Evolutionary conservation across 2,888 invertebrate species (phyloP), one percentile per base, ranked within the genome.

Genomic region (Pogonocherus hispidulus): DNA sequence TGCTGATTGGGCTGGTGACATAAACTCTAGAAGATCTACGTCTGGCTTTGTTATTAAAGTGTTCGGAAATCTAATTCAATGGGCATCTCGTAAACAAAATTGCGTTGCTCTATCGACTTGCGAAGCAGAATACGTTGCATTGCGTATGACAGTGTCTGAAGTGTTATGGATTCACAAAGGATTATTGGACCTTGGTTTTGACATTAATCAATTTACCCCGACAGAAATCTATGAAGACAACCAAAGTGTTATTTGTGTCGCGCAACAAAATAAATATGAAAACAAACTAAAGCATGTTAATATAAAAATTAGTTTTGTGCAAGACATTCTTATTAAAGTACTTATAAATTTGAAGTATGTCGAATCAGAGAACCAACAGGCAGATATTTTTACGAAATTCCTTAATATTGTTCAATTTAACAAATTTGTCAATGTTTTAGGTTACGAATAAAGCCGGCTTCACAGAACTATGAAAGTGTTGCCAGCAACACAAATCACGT

Each of bases 41-140:
- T 11, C 44, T 14, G 44, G 44, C 2, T 18, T 32, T 8, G 37
- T 56, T n/a, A 19, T 62, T 6, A 16, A 62, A 62, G 37, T 62
- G 2, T 62, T 62, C 16, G 62, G 62, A 22, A 32, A 51, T 14
- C 9, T 9, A 8, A 23, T 51, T 11, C 14, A 14, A 1, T 54
- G 19, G 55, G 37, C 3, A 3, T 37, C 41, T 9, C 51, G 44
- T 14, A 63, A 63, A 41, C 63, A 63, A 52, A 49, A 49, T 16
- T 32, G 52, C 37, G 63, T 63, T n/a, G 51, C 54, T 9, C 19
- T 63, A 16, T 63, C 63, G 3, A 54, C 63, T 5, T 57, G 57
- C 19, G 44, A 57, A 22, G 44, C 57, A 2, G 57, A 57, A 44
- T 57, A 20, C 22, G 19, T 57, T 2, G 57, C 57, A 9, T 35